Evolutionary conservation across 2,113 vertebrate species (phyloP).

Genomic region (Erythrocercus mccallii): DNA sequence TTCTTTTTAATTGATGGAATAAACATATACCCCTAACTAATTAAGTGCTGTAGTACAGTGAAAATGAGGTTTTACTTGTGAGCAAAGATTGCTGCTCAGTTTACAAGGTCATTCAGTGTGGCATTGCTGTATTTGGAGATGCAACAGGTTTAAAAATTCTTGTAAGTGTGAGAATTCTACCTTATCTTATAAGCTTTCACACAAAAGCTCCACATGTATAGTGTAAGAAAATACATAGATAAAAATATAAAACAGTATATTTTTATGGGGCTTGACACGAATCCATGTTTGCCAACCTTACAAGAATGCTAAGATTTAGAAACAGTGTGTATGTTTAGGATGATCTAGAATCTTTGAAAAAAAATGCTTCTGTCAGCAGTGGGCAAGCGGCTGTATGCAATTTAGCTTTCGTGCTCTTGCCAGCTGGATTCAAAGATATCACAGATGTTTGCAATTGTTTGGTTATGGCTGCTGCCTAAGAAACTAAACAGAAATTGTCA

Average conservation of each 20-base stretch:
- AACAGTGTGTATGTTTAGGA: neutral
- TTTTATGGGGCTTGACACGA: neutral
- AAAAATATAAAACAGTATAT: neutral
- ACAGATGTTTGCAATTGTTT: neutral
- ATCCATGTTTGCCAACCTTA: neutral
- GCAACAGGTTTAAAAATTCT: neutral
- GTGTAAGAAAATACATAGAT: neutral
- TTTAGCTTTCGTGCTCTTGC: neutral
- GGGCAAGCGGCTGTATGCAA: neutral
- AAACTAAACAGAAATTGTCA: neutral
- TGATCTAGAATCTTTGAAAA: neutral
- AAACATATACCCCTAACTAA: neutral
- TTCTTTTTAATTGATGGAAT: neutral
- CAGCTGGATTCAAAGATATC: neutral
- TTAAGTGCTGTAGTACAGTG: neutral
- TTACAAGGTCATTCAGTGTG: neutral
- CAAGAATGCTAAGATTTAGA: neutral
- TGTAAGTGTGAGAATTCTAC: neutral
- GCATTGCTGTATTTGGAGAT: neutral
- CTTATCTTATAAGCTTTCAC: neutral
- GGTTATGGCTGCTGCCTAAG: neutral
- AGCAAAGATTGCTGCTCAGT: neutral
- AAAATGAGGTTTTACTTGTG: neutral
- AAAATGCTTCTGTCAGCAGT: constrained; percentile 8
- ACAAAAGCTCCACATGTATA: neutral